Conservation (phyloP, 2,113 vertebrate genomes). For the Mystacornis crossleyi region DNA sequence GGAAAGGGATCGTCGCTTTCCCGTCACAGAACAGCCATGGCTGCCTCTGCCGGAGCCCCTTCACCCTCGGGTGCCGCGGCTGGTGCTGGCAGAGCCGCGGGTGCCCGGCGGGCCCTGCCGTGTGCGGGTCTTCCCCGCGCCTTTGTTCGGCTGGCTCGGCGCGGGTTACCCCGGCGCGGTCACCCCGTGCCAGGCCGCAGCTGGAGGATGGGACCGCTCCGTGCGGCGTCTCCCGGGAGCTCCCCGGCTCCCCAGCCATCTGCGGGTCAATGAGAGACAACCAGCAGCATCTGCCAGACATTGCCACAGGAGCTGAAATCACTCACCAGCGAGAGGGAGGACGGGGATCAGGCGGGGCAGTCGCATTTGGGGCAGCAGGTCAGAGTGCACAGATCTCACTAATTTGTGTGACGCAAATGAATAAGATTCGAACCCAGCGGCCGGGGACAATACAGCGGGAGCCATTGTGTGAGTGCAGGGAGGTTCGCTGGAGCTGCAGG, state of each 20-base stretch:
- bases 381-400: background rate
- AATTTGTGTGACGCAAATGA: background rate
- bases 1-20: background rate
- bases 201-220: background rate
- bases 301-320: background rate
- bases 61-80: no score
- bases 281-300: constrained; percentile 29
- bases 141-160: background rate
- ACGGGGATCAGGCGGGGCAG: background rate
- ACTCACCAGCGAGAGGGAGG: background rate
- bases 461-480: background rate
- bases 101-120: background rate
- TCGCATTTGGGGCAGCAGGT: background rate
- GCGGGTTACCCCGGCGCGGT: accelerated
- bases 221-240: background rate
- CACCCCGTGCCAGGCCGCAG: background rate
- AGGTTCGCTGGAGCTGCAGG: background rate
- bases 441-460: background rate
- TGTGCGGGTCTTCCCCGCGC: accelerated
- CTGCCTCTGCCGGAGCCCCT: background rate
- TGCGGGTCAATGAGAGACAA: constrained; percentile 9
- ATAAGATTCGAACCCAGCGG: background rate
- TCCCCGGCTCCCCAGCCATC: background rate
- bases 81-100: background rate
- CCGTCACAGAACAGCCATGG: background rate